Evolutionary conservation across 2,797 vertebrate genomes (phyloP).

Genomic region (Octomys mimax): DNA sequence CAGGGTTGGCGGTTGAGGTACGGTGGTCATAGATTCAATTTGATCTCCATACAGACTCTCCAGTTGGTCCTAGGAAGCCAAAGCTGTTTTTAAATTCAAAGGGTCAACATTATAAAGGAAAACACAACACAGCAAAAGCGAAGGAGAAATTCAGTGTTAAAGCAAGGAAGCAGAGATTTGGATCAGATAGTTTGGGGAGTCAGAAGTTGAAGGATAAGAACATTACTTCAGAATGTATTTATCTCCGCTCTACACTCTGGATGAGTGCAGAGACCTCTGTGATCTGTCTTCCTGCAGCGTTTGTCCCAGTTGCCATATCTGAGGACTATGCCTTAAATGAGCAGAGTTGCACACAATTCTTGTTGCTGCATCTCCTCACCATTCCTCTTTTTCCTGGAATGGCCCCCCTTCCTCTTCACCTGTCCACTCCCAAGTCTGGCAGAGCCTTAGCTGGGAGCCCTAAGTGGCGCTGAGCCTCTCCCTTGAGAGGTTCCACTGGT

Average conservation of each 20-base stretch:
- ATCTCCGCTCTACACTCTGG: not conserved
- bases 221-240: not conserved
- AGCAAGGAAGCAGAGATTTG: conserved; percentile 17
- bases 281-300: not conserved
- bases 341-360: not conserved
- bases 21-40: not conserved
- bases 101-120: not conserved
- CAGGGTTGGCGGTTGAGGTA: not conserved
- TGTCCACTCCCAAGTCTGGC: not conserved
- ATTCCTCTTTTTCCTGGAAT: not conserved
- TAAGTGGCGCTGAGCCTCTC: not conserved
- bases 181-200: not conserved
- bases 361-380: not conserved
- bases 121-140: not conserved
- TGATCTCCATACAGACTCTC: not conserved
- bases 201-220: not conserved
- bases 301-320: not conserved
- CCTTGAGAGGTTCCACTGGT: not conserved
- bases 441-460: not conserved
- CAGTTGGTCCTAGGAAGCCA: not conserved
- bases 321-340: not conserved
- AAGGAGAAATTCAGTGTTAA: conserved; percentile 39
- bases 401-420: not conserved
- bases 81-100: conserved; percentile 45
- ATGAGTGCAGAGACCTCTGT: not conserved